phyloP scores from a whole-genome alignment of 2,888 invertebrate species.

The Drosophila ustulata region DNA sequence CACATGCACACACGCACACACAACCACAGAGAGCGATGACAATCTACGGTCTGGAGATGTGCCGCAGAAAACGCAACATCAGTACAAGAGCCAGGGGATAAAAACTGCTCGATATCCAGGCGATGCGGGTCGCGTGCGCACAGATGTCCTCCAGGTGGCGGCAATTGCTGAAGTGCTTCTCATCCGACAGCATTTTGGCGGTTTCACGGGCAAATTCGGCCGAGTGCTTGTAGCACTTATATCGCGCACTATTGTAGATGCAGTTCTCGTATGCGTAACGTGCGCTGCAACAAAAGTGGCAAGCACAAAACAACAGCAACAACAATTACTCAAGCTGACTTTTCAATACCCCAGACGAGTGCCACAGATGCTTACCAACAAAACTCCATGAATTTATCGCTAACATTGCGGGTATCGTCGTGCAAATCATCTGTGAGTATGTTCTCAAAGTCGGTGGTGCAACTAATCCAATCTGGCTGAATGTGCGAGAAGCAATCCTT shows the following conservation, averaged over 20 bases:
- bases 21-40: not conserved
- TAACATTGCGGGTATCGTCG: constrained; percentile 74
- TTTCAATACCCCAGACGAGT: not conserved
- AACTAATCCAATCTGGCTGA: constrained; percentile 83
- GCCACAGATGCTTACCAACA: constrained; percentile 80
- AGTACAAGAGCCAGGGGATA: constrained; percentile 34
- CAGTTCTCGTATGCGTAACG: constrained; percentile 85
- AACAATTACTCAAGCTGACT: constrained; percentile 2
- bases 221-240: constrained; percentile 83
- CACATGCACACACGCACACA: constrained; percentile 15
- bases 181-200: constrained; percentile 84
- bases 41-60: constrained; percentile 36
- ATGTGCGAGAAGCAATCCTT: constrained; percentile 84
- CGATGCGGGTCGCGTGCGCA: constrained; percentile 36
- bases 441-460: constrained; percentile 81
- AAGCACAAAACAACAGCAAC: not conserved
- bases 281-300: constrained; percentile 68
- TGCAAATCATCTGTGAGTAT: constrained; percentile 83
- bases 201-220: constrained; percentile 83
- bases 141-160: constrained; percentile 81
- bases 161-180: constrained; percentile 84
- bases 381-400: constrained; percentile 84
- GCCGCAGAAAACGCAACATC: constrained; percentile 22
- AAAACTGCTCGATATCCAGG: constrained; percentile 26
- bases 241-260: constrained; percentile 84